Base-by-base conservation (phyloP, 1,140 invertebrate species). In the Drosophila melanogaster region DNA sequence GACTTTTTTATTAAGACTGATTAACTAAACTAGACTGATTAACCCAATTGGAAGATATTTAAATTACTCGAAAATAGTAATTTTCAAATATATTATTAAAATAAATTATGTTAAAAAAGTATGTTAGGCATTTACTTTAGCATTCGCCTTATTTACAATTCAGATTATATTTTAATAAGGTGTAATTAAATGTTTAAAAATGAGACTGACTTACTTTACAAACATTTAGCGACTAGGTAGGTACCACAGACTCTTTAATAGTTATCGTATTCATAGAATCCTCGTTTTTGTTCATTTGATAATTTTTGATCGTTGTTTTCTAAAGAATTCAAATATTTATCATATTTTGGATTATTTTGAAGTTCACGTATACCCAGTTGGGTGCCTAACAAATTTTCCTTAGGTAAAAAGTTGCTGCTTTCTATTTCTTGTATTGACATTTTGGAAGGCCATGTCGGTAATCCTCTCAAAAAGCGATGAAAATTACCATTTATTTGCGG, bases 401-500 rank as follows among this genome's bases (percentile, higher is more conserved):
- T 57, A 10, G 26, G 37, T 44, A 60, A 24, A 11, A 19, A 10
- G 46, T 26, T 67, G n/a, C 46, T 17, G 35, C 22, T 50, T n/a
- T 33, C 19, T 8, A 50, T 17, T 33, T 61, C 19, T n/a, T 19
- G 8, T 33, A 55, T 8, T 8, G 69, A 17, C 14, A 7, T 49
- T n/a, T 54, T n/a, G n/a, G 57, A 37, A n/a, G 70, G 22, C 38
- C 59, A 50, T 35, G 22, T 33, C 1, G 38, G 37, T 19, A 61
- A 30, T 40, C 49, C 71, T 54, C 81, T 46, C 33, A 70, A 44
- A 22, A 53, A 53, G 7, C 81, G 77, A 14, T 69, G 62, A 7
- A 85, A 81, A 17, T 81, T 49, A 17, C 81, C 62, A 35, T 41
- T 81, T 26, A 53, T 47, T 5, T 49, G 46, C 7, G 60, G 59